Base-by-base conservation (phyloP, 1,140 invertebrate species). In the Leptinotarsa undecemlineata region DNA sequence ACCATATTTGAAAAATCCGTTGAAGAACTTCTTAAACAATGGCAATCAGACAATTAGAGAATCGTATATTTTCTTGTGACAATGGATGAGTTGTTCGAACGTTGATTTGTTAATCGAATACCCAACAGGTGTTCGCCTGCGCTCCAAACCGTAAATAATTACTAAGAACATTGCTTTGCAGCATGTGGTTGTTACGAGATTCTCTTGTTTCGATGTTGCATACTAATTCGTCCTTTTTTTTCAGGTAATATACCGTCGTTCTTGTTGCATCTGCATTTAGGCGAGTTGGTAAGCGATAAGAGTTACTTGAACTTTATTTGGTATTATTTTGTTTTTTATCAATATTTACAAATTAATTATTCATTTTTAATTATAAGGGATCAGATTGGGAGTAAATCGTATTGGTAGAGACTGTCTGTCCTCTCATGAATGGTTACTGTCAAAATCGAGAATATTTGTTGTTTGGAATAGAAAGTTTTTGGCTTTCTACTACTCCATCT, bases 171-270 rank as follows among this genome's bases (percentile, higher is more conserved):
- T 57, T 57, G 51, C 51, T 19, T n/a, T 19, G 15, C n/a, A 57
- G 51, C 51, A 57, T 57, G 51, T 57, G 51, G 51, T 57, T 57
- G 15, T 57, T 57, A n/a, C 51, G n/a, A 57, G 51, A 57, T 57
- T 57, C 51, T 57, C 51, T 57, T 57, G 51, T 57, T 57, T 57
- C 51, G 51, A 57, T n/a, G 51, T 57, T 57, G 51, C 51, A 57
- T 57, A 57, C 51, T 57, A 57, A 57, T 57, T 57, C n/a, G 51
- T 57, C n/a, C 51, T 57, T 57, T 57, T 57, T 57, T 57, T 57
- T 57, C 51, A 57, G 51, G 51, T 57, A 57, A 57, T 4, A 19
- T 57, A 19, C 15, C 51, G n/a, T 15, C 51, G 51, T 57, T 57
- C n/a, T 19, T 17, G 51, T 17, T 15, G 51, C 51, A 57, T 57